Evolutionary conservation across 1,140 invertebrate species (phyloP).

Genomic region (Cotesia glomerata): DNA sequence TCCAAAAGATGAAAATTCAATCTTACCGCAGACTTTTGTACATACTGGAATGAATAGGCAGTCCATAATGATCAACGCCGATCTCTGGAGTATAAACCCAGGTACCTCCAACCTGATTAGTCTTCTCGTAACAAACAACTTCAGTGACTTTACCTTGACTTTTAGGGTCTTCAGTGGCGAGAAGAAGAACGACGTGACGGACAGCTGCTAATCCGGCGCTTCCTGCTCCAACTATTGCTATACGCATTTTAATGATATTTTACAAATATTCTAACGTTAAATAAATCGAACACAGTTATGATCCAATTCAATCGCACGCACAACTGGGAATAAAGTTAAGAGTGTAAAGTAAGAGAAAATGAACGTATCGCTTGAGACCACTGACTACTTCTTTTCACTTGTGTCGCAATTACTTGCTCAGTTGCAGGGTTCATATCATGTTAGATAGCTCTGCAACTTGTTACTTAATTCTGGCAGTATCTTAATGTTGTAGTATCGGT

Average conservation of each 20-base stretch:
- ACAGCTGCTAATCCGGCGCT: slow-evolving; percentile 70
- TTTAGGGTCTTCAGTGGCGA: slow-evolving; percentile 26
- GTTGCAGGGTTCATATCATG: neutral
- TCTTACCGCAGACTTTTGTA: slow-evolving; percentile 79
- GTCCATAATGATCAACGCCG: slow-evolving; percentile 74
- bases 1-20: neutral
- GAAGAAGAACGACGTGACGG: slow-evolving; percentile 66
- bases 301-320: neutral
- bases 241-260: slow-evolving; percentile 52
- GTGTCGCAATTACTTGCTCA: slow-evolving; percentile 13
- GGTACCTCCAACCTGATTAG: slow-evolving; percentile 80
- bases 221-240: slow-evolving; percentile 73
- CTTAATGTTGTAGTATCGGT: neutral
- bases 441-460: slow-evolving; percentile 12
- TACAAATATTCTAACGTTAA: neutral
- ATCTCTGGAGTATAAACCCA: slow-evolving; percentile 82
- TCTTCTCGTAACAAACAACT: slow-evolving; percentile 65
- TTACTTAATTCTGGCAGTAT: slow-evolving; percentile 5
- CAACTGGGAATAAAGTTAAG: neutral
- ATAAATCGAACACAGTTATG: neutral
- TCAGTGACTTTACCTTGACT: slow-evolving; percentile 23
- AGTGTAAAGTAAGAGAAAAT: slow-evolving; percentile 2
- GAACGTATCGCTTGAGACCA: neutral
- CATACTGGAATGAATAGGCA: slow-evolving; percentile 88
- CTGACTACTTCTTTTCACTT: slow-evolving; percentile 21